Evolutionary conservation across 2,113 vertebrate species (phyloP), one percentile per base, ranked within the genome.

Genomic region (Protobothrops flavoviridis): DNA sequence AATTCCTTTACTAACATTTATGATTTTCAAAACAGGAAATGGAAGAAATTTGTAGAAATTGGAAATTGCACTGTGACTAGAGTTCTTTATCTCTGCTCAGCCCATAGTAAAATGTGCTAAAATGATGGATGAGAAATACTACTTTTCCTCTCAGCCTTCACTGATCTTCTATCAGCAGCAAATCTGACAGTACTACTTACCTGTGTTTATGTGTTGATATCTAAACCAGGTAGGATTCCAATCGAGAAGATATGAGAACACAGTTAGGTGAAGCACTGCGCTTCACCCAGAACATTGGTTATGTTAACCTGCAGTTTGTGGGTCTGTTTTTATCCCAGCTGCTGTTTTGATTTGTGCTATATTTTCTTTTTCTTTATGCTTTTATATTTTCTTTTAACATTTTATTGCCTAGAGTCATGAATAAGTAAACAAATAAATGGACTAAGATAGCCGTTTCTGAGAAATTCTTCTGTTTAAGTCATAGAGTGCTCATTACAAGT

Each of bases 121-220:
- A 97, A 95, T 96, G 96, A 97, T 96, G 96, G 95, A 97, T 95
- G 96, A 96, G 94, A 95, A 96, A 89, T 92, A 90, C 89, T 93
- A 48, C 87, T 95, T 95, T 97, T 96, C 94, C 86, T 88, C 3
- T 3, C 92, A 13, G 29, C 90, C 91, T 94, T 95, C 91, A 74
- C 92, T 92, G 2, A 9, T 93, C 96, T 94, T 93, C 94, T 97
- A 96, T 97, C 96, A 96, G 95, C 92, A 85, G 33, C 33, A 48
- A 91, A 95, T n/a, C 95, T 96, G 87, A 92, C 0, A 0, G 59
- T 94, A 95, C 81, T 90, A 91, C 86, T 92, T 92, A 88, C 21
- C 93, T 96, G 94, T 81, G 90, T 93, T 95, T 11, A 0, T 93
- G 17, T 81, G 33, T 39, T 81, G 69, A 39, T 21, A 81, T 95